Evolutionary conservation across 2,888 invertebrate species (phyloP).

Genomic region (Acronicta leporina): DNA sequence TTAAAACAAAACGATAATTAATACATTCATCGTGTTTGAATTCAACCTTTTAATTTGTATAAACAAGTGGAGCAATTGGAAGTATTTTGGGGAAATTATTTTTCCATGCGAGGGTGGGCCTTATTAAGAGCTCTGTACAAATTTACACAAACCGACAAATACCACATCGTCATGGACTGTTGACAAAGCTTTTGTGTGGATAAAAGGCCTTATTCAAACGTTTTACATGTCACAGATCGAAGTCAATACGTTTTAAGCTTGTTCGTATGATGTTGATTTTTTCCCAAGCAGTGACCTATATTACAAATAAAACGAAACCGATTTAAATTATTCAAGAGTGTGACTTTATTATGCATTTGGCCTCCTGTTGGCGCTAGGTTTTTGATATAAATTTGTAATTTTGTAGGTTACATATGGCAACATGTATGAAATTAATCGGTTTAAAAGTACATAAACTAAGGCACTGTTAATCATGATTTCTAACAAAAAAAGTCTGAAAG

Average conservation of each 20-base stretch:
- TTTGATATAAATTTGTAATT: background rate
- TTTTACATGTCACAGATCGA: constrained; percentile 31
- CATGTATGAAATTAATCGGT: too few relatives aligned
- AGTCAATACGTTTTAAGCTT: constrained; percentile 16
- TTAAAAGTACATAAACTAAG: too few relatives aligned
- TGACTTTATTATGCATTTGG: background rate
- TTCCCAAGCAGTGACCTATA: background rate
- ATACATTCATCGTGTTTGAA: background rate
- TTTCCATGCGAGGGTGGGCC: background rate
- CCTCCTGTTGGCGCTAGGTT: background rate
- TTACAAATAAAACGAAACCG: background rate
- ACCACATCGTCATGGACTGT: constrained; percentile 46
- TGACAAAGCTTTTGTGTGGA: constrained; percentile 38
- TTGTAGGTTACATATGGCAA: too few relatives aligned
- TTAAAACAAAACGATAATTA: too few relatives aligned
- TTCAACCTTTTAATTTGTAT: constrained; percentile 1
- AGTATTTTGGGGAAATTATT: constrained; percentile 4
- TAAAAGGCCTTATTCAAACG: constrained; percentile 13
- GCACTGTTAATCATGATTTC: too few relatives aligned
- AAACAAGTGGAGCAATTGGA: constrained; percentile 17
- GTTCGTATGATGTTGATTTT: constrained; percentile 4
- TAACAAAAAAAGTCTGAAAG: background rate
- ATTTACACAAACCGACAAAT: constrained; percentile 50
- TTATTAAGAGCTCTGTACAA: constrained; percentile 42
- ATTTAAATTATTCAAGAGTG: background rate